Percentiles rank a stretch among this genome's conserved stretches.
Evolutionary conservation across 2,888 invertebrate genomes (phyloP).

Genomic region (Limnephilus lunatus): DNA sequence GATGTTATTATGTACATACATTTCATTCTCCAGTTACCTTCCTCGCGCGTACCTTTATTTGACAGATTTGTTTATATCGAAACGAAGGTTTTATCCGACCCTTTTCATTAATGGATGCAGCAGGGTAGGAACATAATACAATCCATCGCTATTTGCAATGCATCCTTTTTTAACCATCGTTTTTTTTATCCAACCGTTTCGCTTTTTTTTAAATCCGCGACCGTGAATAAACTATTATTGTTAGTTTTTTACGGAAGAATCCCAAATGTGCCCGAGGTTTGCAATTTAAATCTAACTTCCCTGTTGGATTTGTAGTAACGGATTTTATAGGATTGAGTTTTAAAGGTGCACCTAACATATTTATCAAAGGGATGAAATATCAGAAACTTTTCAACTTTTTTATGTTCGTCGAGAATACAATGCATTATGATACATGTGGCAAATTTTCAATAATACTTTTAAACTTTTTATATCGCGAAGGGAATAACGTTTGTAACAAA

Average conservation of each 20-base stretch:
- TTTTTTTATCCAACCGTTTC: slow-evolving; percentile 57
- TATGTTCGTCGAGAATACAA: slow-evolving; percentile 51
- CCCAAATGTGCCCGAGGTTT: slow-evolving; percentile 58
- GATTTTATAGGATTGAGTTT: slow-evolving; percentile 60
- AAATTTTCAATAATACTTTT: slow-evolving; percentile 63
- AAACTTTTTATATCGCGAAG: slow-evolving; percentile 60
- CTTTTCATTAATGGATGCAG: slow-evolving; percentile 46
- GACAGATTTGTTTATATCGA: slow-evolving; percentile 60
- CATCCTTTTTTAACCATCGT: slow-evolving; percentile 61
- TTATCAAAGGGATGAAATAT: slow-evolving; percentile 66
- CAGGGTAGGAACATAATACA: slow-evolving; percentile 58
- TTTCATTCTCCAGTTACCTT: slow-evolving; percentile 49
- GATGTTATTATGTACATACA: slow-evolving; percentile 44
- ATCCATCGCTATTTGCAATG: slow-evolving; percentile 57
- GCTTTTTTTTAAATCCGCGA: slow-evolving; percentile 47
- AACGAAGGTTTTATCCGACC: slow-evolving; percentile 53
- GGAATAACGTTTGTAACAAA: slow-evolving; percentile 56
- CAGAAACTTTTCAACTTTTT: slow-evolving; percentile 55
- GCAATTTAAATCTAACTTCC: slow-evolving; percentile 62
- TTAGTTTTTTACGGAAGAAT: slow-evolving; percentile 46
- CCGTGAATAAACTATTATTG: slow-evolving; percentile 56
- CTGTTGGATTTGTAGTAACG: slow-evolving; percentile 58
- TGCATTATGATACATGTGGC: slow-evolving; percentile 66
- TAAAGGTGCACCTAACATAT: slow-evolving; percentile 64
- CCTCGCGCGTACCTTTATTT: slow-evolving; percentile 42